A percentile compares a stretch with the other conserved stretches of the same genome.
Conservation (phyloP, 2,113 vertebrate species). For the Gyps fulvus region DNA sequence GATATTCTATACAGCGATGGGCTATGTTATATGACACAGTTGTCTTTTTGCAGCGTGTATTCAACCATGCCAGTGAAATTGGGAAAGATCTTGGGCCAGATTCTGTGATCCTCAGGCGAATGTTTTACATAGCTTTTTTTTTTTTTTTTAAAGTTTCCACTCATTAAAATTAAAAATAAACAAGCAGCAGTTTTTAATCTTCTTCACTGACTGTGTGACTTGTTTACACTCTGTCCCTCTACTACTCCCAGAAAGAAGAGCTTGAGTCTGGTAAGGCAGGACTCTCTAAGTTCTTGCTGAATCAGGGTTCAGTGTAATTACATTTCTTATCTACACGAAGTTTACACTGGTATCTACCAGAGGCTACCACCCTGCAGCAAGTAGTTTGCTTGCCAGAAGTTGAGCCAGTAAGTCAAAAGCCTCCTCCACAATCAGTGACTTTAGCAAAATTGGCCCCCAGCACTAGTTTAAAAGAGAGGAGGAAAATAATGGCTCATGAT, state of each 20-base stretch:
- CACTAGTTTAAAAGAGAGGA: background rate
- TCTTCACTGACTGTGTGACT: background rate
- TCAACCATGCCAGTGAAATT: background rate
- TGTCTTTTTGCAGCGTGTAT: background rate
- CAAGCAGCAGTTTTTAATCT: background rate
- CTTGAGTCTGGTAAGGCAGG: background rate
- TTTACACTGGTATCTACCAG: background rate
- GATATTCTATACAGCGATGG: background rate
- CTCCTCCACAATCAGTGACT: background rate
- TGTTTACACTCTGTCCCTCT: background rate
- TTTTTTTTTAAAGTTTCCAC: background rate
- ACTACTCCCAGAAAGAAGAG: background rate
- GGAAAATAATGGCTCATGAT: background rate
- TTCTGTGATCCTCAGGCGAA: background rate
- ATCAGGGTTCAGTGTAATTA: background rate
- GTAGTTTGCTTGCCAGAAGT: background rate
- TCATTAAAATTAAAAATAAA: background rate
- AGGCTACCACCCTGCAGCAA: background rate
- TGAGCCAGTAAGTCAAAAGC: background rate
- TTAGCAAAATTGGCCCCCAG: background rate
- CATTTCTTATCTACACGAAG: background rate
- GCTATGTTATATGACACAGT: background rate
- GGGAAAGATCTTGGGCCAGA: background rate
- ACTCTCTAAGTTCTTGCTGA: background rate
- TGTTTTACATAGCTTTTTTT: background rate